A percentile compares a stretch with the other conserved stretches of the same genome.
Conservation (phyloP, 2,797 vertebrate species). For the Pteropus rufus region DNA sequence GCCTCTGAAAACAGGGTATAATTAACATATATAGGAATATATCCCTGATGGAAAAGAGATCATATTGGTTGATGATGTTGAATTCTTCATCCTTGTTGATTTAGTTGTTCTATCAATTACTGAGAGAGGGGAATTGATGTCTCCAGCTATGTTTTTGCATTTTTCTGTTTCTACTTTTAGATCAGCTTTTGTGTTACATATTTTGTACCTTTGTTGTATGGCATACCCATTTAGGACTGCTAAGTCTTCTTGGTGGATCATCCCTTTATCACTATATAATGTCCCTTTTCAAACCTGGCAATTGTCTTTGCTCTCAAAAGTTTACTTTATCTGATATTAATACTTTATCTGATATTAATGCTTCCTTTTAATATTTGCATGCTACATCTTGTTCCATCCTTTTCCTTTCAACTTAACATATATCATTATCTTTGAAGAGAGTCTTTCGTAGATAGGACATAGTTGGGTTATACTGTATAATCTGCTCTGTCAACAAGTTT, state of each 20-base stretch:
- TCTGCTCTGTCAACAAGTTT: neutral
- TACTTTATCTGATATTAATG: neutral
- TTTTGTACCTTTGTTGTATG: neutral
- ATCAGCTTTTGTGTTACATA: neutral
- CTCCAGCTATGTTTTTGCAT: neutral
- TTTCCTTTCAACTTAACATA: neutral
- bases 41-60: neutral
- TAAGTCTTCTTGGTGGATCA: neutral
- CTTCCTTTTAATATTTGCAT: neutral
- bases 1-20: neutral
- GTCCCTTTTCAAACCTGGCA: neutral
- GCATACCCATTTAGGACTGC: neutral
- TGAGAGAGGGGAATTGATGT: neutral
- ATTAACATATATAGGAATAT: neutral
- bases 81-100: neutral
- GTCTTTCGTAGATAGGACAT: neutral
- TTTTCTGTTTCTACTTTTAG: neutral
- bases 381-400: neutral
- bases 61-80: neutral
- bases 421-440: neutral
- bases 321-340: neutral
- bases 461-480: neutral
- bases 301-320: neutral
- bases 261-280: neutral
- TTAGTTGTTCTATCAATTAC: neutral